A percentile compares a stretch with the other conserved stretches of the same genome.
phyloP scores from a whole-genome alignment of 2,797 vertebrate species.

The Knipowitschia caucasica region DNA sequence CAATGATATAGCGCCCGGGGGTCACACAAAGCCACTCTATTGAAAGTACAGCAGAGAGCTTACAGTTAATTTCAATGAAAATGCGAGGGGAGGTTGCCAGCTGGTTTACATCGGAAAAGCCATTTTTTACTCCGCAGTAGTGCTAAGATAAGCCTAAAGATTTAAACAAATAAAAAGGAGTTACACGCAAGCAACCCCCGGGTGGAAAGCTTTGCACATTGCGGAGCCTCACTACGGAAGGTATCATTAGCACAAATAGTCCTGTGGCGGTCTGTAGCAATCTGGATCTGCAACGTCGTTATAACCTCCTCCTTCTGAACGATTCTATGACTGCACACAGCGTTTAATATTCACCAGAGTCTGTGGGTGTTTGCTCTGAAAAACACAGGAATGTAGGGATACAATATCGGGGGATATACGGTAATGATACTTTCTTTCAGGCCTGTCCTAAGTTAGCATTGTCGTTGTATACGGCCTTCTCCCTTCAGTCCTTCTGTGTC shows the following conservation, averaged over 20 bases:
- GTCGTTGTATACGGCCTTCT: too few relatives aligned
- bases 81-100: conserved; percentile 10
- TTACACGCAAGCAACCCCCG: conserved; percentile 46
- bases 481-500: too few relatives aligned
- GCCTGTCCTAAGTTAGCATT: too few relatives aligned
- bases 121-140: conserved; percentile 40
- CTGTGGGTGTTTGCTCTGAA: conserved; percentile 53
- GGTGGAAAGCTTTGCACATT: conserved; percentile 54
- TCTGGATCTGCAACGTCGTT: conserved; percentile 56
- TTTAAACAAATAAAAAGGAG: conserved; percentile 61
- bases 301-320: conserved; percentile 27
- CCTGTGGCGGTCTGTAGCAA: conserved; percentile 67
- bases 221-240: conserved; percentile 59
- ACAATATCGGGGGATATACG: background rate
- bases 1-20: conserved; percentile 3
- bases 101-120: conserved; percentile 29
- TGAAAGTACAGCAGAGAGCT: conserved; percentile 19
- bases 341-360: conserved; percentile 61
- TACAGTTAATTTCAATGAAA: conserved; percentile 39
- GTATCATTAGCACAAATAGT: conserved; percentile 72
- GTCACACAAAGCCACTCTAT: conserved; percentile 3
- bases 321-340: conserved; percentile 39
- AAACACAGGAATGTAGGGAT: conserved; percentile 51
- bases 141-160: conserved; percentile 51
- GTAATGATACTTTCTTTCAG: too few relatives aligned